phyloP scores from a whole-genome alignment of 2,888 invertebrate species.

The Chrysopilus asiliformis region DNA sequence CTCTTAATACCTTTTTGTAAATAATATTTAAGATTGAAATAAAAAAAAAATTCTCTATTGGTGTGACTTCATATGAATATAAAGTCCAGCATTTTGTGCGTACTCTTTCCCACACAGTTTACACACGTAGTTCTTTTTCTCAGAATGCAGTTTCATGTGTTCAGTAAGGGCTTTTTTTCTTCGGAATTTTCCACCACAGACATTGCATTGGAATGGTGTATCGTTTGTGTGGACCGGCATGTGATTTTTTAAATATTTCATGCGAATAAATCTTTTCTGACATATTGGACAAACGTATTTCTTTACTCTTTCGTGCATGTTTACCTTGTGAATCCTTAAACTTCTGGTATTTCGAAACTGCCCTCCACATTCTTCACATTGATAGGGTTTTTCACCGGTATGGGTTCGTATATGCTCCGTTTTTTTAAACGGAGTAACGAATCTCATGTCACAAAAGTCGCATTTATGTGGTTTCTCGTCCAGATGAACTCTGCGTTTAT shows the following conservation, averaged over 20 bases:
- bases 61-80: not conserved
- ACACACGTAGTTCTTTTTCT: not conserved
- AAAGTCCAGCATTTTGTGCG: too few species aligned
- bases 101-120: not conserved
- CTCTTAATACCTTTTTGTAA: too few species aligned
- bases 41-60: not conserved
- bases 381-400: slow-evolving; percentile 11
- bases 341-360: slow-evolving; percentile 10
- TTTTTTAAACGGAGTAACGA: slow-evolving; percentile 9
- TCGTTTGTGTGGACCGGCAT: slow-evolving; percentile 8
- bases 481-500: slow-evolving; percentile 10
- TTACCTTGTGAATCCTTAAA: slow-evolving; percentile 8
- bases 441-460: slow-evolving; percentile 8
- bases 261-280: slow-evolving; percentile 8
- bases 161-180: not conserved
- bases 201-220: slow-evolving; percentile 10
- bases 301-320: slow-evolving; percentile 10
- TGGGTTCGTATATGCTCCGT: slow-evolving; percentile 10
- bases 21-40: not conserved
- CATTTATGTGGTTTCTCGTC: slow-evolving; percentile 13
- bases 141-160: not conserved
- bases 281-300: slow-evolving; percentile 10
- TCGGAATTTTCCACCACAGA: slow-evolving; percentile 6
- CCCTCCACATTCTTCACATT: slow-evolving; percentile 8
- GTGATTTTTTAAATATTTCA: slow-evolving; percentile 9